Conservation (phyloP, 1,140 invertebrate species). For the Aleiodes sp. region DNA sequence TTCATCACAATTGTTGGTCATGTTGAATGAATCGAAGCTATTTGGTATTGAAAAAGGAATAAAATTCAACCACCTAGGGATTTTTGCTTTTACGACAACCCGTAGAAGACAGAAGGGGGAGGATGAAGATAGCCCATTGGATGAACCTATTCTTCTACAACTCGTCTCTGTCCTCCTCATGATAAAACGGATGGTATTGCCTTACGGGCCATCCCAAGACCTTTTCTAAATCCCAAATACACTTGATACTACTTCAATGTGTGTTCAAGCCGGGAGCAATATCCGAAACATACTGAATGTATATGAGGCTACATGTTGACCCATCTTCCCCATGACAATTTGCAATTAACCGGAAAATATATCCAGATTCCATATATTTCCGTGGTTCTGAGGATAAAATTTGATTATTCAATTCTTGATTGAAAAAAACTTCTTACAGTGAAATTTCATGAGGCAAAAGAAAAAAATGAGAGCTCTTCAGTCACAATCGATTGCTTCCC, state of each 20-base stretch:
- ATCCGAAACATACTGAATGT: neutral
- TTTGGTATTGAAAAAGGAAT: conserved; percentile 8
- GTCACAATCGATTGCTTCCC: neutral
- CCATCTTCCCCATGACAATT: no score
- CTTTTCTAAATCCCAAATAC: neutral
- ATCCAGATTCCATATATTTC: no score
- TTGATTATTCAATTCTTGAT: no score
- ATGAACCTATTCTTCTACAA: no score
- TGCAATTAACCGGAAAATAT: no score
- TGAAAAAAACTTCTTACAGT: neutral
- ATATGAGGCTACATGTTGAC: no score
- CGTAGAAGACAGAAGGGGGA: neutral
- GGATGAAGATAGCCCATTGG: neutral
- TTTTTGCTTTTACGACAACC: neutral
- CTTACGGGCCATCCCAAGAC: neutral
- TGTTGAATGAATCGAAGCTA: neutral
- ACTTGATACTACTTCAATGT: neutral
- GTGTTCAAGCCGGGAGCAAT: neutral
- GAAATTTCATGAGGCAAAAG: neutral
- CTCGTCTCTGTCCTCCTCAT: neutral
- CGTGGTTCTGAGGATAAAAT: no score
- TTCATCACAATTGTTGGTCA: neutral
- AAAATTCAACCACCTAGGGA: conserved; percentile 17
- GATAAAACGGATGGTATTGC: neutral
- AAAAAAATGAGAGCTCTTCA: neutral